Base-by-base conservation (phyloP, 2,888 invertebrate genomes). In the Pollenia amentaria region DNA sequence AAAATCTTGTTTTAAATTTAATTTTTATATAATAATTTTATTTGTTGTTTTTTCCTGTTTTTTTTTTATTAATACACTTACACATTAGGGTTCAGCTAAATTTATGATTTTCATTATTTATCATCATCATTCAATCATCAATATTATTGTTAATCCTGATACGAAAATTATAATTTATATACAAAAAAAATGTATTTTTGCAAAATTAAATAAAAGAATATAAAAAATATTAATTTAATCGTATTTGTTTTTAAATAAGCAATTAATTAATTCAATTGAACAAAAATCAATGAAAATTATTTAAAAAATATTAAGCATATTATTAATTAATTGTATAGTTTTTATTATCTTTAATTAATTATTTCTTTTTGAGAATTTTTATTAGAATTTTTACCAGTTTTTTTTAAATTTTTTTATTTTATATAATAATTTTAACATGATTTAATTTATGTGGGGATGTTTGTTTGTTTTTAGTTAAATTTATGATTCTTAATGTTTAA, bases 11-110 rank as follows among this genome's bases (percentile, higher is more conserved):
- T 87, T 87, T 87, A 86, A 84, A 88, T 87, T 88, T 87, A 65
- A 57, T 77, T 77, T 81, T 80, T 82, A 87, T 86, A 77, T 83
- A 83, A 77, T 83, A 62, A 70, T 72, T 69, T 76, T 75, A 77
- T 77, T 83, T 62, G 42, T 82, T 88, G 73, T 70, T 81, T 70
- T 16, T 57, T 79, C 44, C 67, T 48, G 51, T 46, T 67, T 14
- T 70, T 70, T 78, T 57, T 42, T 81, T 73, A 88, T 88, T 88
- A 80, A 88, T 87, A 88, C 88, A 83, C 89, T 89, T 89, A 89
- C 14, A 84, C 80, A 83, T 87, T 87, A 89, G 88, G 88, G 88
- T 89, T 89, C 84, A 88, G 69, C 88, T 88, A 89, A 84, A 67
- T 87, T 85, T 82, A 64, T 85, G 64, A 87, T 87, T 86, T 88